Evolutionary conservation across 2,888 invertebrate genomes (phyloP).

Genomic region (Nephrotoma appendiculata): DNA sequence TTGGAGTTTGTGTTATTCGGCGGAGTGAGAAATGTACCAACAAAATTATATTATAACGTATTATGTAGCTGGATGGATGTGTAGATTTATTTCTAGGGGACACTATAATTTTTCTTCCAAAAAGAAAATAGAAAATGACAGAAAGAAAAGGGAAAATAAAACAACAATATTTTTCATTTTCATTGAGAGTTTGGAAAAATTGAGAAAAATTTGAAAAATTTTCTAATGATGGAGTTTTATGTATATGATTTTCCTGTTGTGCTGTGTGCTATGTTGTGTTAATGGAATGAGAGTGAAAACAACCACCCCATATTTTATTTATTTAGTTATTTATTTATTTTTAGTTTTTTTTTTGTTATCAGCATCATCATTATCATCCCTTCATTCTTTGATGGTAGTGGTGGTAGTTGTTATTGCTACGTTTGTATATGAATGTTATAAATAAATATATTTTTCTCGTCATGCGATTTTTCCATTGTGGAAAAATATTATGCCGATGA

Average conservation of each 20-base stretch:
- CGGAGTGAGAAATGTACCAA: not conserved
- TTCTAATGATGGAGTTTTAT: not conserved
- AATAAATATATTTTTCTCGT: not conserved
- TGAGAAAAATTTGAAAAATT: not conserved
- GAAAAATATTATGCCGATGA: not conserved
- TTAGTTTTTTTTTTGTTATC: not conserved
- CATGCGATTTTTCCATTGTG: not conserved
- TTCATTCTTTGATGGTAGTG: not conserved
- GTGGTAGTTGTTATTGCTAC: not conserved
- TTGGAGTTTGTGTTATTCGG: not conserved
- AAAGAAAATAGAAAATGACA: not conserved
- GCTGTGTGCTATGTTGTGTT: not conserved
- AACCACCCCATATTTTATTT: not conserved
- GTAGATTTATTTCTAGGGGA: not conserved
- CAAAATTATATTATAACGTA: not conserved
- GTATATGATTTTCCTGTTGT: not conserved
- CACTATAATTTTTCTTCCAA: not conserved
- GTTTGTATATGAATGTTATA: not conserved
- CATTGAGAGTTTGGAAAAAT: not conserved
- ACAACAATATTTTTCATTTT: not conserved
- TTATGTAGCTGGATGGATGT: not conserved
- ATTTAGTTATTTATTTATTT: not conserved
- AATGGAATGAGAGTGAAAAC: not conserved
- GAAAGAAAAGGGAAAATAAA: not conserved
- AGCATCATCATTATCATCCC: not conserved